Base-by-base conservation (phyloP, 2,888 invertebrate genomes). In the Teleogryllus oceanicus region DNA sequence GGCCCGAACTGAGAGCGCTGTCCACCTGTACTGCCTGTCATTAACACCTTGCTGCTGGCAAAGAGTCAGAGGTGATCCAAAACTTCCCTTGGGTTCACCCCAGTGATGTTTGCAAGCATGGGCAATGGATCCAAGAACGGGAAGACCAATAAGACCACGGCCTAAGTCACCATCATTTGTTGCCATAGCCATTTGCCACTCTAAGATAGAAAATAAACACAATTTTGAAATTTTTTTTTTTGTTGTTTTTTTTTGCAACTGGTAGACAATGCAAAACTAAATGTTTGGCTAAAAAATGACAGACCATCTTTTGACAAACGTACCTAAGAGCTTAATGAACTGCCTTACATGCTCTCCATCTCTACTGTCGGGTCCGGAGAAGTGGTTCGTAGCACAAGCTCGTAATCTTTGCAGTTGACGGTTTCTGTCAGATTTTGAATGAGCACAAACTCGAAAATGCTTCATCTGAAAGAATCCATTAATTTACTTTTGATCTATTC, bases 11-110 rank as follows among this genome's bases (percentile, higher is more conserved):
- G 91, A 91, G 0, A 94, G 84, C 0, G 91, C 92, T 0, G 92
- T 91, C 91, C 93, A 93, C 83, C 94, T 93, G 84, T 92, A 92
- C 82, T 93, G 93, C 2, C 91, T 87, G 0, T 88, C 89, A 87
- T 87, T 87, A 78, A 89, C 85, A 74, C 87, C 85, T 84, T 91
- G 92, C 79, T 90, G 86, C 81, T 89, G 89, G 80, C 88, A 89
- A 0, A 92, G 84, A 1, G 89, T 89, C 78, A 88, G 85, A 0
- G 92, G 91, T 1, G 91, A 90, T 85, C 88, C 88, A 81, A 88
- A 86, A 76, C 89, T 88, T 62, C 89, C 90, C 10, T 89, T 89
- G 0, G 89, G 87, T 75, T 89, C 88, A 81, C 87, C 86, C 89
- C 90, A 91, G 82, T 90, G 89, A 75, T 89, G 85, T 16, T 87